Evolutionary conservation across 2,797 vertebrate species (phyloP).

Genomic region (Heteromormyrus szaboi): DNA sequence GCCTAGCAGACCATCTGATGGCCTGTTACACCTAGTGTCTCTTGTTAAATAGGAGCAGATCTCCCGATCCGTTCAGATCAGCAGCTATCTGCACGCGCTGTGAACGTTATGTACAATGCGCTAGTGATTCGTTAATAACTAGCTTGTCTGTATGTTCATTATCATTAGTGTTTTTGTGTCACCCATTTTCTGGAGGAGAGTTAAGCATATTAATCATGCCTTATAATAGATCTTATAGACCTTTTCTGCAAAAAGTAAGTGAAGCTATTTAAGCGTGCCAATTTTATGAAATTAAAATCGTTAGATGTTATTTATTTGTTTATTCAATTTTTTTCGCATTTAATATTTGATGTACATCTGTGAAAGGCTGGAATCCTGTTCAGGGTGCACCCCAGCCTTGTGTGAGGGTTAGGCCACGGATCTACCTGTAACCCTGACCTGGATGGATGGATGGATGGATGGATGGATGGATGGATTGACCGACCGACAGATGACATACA

Average conservation of each 20-base stretch:
- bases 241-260: neutral
- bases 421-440: neutral
- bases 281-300: neutral
- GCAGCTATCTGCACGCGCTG: neutral
- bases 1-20: neutral
- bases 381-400: neutral
- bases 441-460: neutral
- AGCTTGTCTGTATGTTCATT: neutral
- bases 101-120: neutral
- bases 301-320: neutral
- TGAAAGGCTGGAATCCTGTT: neutral
- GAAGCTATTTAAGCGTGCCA: neutral
- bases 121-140: neutral
- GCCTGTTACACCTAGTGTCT: neutral
- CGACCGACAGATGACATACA: neutral
- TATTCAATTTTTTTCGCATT: neutral
- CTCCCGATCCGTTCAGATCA: neutral
- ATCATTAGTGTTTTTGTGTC: neutral
- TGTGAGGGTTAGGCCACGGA: neutral
- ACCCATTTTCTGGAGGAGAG: neutral
- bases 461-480: neutral
- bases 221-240: neutral
- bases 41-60: conserved; percentile 4
- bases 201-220: neutral
- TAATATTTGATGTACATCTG: neutral